A percentile compares a stretch with the other conserved stretches of the same genome.
phyloP scores from a whole-genome alignment of 2,888 invertebrate species.

The Thereva unica region DNA sequence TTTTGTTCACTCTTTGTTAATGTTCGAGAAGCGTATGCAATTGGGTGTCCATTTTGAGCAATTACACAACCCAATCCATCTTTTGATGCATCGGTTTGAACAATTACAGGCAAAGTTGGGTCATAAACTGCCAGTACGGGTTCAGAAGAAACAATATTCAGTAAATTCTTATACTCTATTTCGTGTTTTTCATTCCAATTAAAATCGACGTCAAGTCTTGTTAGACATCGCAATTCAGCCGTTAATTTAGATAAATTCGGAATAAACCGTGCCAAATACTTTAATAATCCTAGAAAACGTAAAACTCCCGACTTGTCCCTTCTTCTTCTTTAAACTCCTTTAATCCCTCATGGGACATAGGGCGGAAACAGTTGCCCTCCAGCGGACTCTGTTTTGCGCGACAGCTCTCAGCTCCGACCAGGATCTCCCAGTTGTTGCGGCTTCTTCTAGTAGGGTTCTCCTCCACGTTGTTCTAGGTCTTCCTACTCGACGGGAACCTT shows the following conservation, averaged over 20 bases:
- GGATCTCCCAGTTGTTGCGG: too few relatives aligned
- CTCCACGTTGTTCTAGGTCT: too few relatives aligned
- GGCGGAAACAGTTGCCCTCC: too few relatives aligned
- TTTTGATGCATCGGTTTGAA: conserved; percentile 50
- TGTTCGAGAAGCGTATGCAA: conserved; percentile 50
- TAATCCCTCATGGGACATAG: too few relatives aligned
- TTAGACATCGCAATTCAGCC: conserved; percentile 38
- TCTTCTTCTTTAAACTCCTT: too few relatives aligned
- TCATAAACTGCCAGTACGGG: conserved; percentile 40
- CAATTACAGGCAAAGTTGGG: conserved; percentile 43
- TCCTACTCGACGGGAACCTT: too few relatives aligned
- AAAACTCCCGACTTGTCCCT: too few relatives aligned
- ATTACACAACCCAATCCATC: conserved; percentile 51
- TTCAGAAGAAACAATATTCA: conserved; percentile 24
- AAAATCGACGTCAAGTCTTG: conserved; percentile 38
- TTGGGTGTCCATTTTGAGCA: conserved; percentile 48
- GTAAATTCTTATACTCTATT: conserved; percentile 38
- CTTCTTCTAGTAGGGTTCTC: too few relatives aligned
- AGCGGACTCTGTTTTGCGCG: too few relatives aligned
- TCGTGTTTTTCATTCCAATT: conserved; percentile 39
- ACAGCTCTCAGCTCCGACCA: too few relatives aligned
- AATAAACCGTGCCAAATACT: conserved; percentile 43
- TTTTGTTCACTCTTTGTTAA: conserved; percentile 48
- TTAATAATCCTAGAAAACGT: too few relatives aligned
- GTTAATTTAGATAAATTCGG: conserved; percentile 41